Percentiles rank a stretch among this genome's conserved stretches.
Evolutionary conservation across 2,888 invertebrate genomes (phyloP).

Genomic region (Piscicola geometra): DNA sequence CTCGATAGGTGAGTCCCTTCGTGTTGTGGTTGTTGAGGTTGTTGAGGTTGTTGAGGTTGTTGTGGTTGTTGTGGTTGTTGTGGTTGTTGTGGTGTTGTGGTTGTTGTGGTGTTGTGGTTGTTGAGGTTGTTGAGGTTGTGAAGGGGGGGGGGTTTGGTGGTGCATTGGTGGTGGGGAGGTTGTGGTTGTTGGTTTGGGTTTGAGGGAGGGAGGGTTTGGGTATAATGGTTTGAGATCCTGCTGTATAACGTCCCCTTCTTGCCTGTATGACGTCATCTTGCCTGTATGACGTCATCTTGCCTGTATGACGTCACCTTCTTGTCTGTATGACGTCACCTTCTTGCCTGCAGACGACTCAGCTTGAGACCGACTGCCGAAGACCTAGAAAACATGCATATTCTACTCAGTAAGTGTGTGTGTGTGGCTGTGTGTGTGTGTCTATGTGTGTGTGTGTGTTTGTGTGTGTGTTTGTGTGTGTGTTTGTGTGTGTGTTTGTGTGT

Average conservation of each 20-base stretch:
- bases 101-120: too few species aligned
- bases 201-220: not conserved
- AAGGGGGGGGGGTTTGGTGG: not conserved
- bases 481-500: not conserved
- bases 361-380: constrained; percentile 97
- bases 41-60: too few species aligned
- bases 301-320: not conserved
- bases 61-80: too few species aligned
- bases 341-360: constrained; percentile 71
- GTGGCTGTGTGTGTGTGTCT: not conserved
- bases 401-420: constrained; percentile 73
- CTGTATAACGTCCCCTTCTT: not conserved
- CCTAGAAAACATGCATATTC: constrained; percentile 92
- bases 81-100: too few species aligned
- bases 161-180: not conserved
- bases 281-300: not conserved
- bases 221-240: too few species aligned
- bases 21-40: too few species aligned
- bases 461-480: constrained; percentile 1
- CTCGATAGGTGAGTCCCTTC: constrained; percentile 71
- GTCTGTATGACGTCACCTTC: not conserved
- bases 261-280: not conserved
- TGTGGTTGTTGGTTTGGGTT: not conserved
- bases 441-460: not conserved
- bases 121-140: too few species aligned